phyloP scores from a whole-genome alignment of 92 coral and sea anemone genomes.

The Epizoanthus rinbou region DNA sequence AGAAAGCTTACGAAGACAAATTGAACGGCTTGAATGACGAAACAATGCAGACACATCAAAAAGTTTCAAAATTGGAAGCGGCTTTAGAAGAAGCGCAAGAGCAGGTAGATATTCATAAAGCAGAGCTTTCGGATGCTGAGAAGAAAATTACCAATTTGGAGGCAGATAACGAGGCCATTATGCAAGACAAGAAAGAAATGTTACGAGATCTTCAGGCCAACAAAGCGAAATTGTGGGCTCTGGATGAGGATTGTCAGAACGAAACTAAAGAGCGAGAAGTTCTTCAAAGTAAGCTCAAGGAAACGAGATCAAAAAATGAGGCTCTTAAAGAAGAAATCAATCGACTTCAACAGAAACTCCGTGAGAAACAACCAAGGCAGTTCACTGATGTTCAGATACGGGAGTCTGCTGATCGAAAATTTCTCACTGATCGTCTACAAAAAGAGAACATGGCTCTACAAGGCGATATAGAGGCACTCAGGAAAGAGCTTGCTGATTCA shows the following conservation, averaged over 20 bases:
- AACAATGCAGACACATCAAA: constrained; percentile 56
- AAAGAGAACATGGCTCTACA: constrained; percentile 52
- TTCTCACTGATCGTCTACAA: constrained; percentile 53
- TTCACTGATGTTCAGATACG: constrained; percentile 49
- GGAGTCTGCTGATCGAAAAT: constrained; percentile 56
- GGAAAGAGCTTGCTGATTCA: constrained; percentile 50
- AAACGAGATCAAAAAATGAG: constrained; percentile 45
- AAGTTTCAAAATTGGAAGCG: constrained; percentile 53
- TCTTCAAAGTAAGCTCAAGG: constrained; percentile 52
- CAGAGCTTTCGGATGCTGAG: constrained; percentile 50
- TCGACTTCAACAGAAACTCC: constrained; percentile 60
- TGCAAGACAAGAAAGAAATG: constrained; percentile 55
- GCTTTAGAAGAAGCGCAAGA: constrained; percentile 55
- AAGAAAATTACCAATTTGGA: constrained; percentile 44
- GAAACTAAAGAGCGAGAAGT: constrained; percentile 56
- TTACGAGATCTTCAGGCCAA: constrained; percentile 59
- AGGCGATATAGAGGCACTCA: constrained; percentile 41
- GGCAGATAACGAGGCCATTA: constrained; percentile 42
- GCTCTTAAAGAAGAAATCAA: constrained; percentile 54
- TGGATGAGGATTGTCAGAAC: constrained; percentile 58
- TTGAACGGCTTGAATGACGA: constrained; percentile 56
- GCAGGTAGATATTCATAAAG: constrained; percentile 40
- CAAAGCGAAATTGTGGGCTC: constrained; percentile 51
- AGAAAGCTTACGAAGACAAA: constrained; percentile 63
- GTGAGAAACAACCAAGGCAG: constrained; percentile 53